Evolutionary conservation across 2,888 invertebrate genomes (phyloP), one percentile per base, ranked within the genome.

Genomic region (Embidobia sp.): DNA sequence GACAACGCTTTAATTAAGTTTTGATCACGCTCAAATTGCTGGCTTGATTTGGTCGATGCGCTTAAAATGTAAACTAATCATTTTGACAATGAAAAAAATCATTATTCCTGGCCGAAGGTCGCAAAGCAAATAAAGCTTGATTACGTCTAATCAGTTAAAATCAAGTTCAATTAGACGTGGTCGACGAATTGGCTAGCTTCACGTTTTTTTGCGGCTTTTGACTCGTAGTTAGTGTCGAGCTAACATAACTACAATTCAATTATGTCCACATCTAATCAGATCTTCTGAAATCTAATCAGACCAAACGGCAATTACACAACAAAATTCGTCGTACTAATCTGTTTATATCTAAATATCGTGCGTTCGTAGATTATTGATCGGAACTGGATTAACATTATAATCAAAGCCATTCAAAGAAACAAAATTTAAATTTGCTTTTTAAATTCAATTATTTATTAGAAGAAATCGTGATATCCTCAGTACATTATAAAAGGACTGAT

Each of bases 321-420:
- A 53, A 53, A 40, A 53, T 53, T 40, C 16, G 26, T n/a, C n/a
- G 35, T 31, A n/a, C 27, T 35, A 40, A 51, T 51, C 51, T 27
- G 13, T 40, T 55, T 40, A 53, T 27, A 37, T 26, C 37, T 37
- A 27, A 55, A 40, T 55, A 37, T 55, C 55, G 13, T 27, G 27
- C 13, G 27, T 55, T 40, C 40, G 40, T 5, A 11, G 33, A 46
- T 27, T 46, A 29, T 29, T 29, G 16, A 29, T 15, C 15, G 4
- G 15, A 22, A 29, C 16, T 46, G 46, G 6, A 29, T 6, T 26
- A 46, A 4, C 6, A 4, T 11, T 8, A 5, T 16, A 29, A 16
- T 46, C 46, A 8, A 29, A 15, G 16, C 10, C 1, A 8, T 29
- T n/a, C 6, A 46, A 29, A 4, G 22, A 7, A 7, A 46, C 29